phyloP scores from a whole-genome alignment of 2,797 vertebrate species.

The Xiphorhynchus erythropygius region DNA sequence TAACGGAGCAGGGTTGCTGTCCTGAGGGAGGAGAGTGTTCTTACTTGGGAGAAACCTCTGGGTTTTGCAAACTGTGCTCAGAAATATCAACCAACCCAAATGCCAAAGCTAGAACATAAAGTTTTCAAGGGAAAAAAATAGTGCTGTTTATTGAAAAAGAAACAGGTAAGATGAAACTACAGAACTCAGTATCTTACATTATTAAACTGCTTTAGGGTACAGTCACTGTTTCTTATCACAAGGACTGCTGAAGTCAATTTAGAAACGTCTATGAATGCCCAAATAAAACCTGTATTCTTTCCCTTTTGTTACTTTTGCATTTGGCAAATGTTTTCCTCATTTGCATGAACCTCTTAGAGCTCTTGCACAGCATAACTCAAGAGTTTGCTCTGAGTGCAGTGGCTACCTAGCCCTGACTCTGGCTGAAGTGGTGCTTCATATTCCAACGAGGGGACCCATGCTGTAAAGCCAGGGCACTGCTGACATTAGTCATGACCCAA shows the following conservation, averaged over 20 bases:
- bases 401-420: background rate
- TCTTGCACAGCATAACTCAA: background rate
- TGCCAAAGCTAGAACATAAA: background rate
- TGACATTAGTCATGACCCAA: background rate
- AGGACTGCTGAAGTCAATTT: background rate
- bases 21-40: background rate
- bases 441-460: background rate
- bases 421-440: background rate
- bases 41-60: background rate
- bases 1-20: background rate
- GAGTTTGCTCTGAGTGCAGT: background rate
- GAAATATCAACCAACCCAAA: background rate
- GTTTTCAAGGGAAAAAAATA: background rate
- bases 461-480: background rate
- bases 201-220: background rate
- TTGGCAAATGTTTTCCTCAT: background rate
- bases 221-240: background rate
- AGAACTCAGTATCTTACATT: background rate
- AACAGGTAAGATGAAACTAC: background rate
- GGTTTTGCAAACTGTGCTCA: background rate
- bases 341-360: background rate
- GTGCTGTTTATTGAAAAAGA: background rate
- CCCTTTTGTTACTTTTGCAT: background rate
- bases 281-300: background rate
- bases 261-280: background rate